Evolutionary conservation across 1,140 invertebrate species (phyloP).

Genomic region (Hylaeus volcanicus): DNA sequence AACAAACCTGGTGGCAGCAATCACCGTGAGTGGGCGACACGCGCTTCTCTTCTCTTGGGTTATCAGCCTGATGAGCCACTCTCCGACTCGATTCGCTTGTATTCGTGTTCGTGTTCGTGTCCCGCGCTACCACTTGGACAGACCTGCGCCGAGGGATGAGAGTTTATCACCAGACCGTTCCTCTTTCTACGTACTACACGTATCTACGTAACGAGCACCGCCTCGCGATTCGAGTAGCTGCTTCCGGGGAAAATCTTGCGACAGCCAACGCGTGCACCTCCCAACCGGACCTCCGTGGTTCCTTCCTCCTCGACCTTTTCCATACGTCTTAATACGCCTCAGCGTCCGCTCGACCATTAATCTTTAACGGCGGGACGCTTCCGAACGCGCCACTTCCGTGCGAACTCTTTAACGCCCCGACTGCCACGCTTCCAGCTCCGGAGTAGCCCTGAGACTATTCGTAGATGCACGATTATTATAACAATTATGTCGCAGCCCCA

Average conservation of each 20-base stretch:
- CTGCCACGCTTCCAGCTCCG: too few species aligned
- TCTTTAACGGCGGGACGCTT: too few species aligned
- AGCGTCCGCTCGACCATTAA: too few species aligned
- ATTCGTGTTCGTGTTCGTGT: conserved; percentile 1
- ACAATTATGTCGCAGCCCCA: too few species aligned
- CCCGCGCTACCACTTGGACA: conserved; percentile 9
- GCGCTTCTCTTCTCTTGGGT: conserved; percentile 64
- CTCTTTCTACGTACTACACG: not conserved
- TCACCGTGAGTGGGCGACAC: conserved; percentile 77
- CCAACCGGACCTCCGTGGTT: too few species aligned
- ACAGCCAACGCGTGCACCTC: too few species aligned
- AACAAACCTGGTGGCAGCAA: conserved; percentile 71
- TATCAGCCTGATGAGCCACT: conserved; percentile 72
- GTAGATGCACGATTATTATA: too few species aligned
- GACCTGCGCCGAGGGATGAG: conserved; percentile 25
- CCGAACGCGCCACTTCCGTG: too few species aligned
- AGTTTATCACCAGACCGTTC: conserved; percentile 47
- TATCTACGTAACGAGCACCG: not conserved
- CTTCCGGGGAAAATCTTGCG: not conserved
- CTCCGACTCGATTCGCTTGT: conserved; percentile 9
- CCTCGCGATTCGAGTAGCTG: not conserved
- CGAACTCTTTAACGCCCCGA: too few species aligned
- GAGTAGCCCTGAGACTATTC: too few species aligned
- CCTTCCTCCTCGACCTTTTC: not conserved
- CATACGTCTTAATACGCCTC: not conserved